A percentile compares a stretch with the other conserved stretches of the same genome.
phyloP scores from a whole-genome alignment of 2,113 vertebrate species.

The Elephantulus edwardii region DNA sequence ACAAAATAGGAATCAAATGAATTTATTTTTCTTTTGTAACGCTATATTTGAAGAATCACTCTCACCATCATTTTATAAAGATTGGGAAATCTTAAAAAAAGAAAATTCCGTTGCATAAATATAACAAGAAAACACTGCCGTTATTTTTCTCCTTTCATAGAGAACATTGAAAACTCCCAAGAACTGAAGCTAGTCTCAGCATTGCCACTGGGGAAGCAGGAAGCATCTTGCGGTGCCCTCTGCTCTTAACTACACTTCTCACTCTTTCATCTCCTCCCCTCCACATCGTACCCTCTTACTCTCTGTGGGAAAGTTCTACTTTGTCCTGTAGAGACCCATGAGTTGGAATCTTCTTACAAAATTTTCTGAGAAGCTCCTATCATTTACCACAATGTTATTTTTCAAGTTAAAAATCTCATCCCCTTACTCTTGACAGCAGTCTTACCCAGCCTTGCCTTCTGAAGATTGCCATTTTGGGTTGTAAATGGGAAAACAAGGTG shows the following conservation, averaged over 20 bases:
- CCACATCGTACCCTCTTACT: neutral
- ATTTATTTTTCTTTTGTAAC: neutral
- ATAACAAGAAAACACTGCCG: neutral
- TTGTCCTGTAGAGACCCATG: too few species aligned
- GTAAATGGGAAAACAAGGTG: neutral
- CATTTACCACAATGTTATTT: neutral
- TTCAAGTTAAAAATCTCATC: neutral
- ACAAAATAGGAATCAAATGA: rapidly evolving
- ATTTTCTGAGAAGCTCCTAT: neutral
- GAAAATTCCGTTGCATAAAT: too few species aligned
- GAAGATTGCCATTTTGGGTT: neutral
- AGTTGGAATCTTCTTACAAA: neutral
- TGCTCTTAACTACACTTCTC: neutral
- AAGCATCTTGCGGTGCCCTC: too few species aligned
- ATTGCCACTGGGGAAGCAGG: rapidly evolving
- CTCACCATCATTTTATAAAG: neutral
- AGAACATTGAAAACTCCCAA: neutral
- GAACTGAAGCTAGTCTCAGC: too few species aligned
- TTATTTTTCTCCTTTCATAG: neutral
- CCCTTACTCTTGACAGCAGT: neutral
- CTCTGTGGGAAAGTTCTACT: too few species aligned
- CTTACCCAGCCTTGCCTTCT: neutral
- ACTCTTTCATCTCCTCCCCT: neutral
- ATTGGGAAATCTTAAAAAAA: neutral
- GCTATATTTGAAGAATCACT: neutral